phyloP scores from a whole-genome alignment of 2,888 invertebrate genomes.

The Phengaris alcon region DNA sequence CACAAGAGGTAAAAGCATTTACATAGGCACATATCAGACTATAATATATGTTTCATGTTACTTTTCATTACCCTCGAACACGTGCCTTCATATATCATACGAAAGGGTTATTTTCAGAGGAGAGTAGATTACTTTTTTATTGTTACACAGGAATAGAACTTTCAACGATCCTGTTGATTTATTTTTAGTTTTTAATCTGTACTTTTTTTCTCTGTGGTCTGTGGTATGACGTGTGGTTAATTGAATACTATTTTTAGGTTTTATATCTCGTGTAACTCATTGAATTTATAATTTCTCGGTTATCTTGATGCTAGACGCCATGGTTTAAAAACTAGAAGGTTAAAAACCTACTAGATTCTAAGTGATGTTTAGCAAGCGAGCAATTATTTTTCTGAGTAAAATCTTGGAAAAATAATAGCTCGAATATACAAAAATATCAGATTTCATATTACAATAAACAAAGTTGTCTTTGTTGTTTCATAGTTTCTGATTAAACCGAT shows the following conservation, averaged over 20 bases:
- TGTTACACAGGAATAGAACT: constrained; percentile 61
- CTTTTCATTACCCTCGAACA: constrained; percentile 59
- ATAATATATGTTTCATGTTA: constrained; percentile 56
- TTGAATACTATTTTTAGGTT: constrained; percentile 33
- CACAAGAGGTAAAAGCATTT: not conserved
- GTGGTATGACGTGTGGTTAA: constrained; percentile 42
- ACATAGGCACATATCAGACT: not conserved
- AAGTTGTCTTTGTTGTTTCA: not conserved
- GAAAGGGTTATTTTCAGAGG: constrained; percentile 67
- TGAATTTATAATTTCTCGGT: not conserved
- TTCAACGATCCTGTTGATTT: constrained; percentile 64
- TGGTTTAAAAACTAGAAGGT: not conserved
- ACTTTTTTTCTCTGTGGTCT: constrained; percentile 38
- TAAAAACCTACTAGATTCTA: not conserved
- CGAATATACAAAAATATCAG: no score
- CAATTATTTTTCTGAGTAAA: no score
- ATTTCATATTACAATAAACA: not conserved
- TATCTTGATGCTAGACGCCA: not conserved
- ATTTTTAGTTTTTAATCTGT: constrained; percentile 45
- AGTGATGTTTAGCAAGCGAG: no score
- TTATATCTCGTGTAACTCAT: constrained; percentile 3
- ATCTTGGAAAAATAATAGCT: no score
- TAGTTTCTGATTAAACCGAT: not conserved
- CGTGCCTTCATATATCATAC: constrained; percentile 64
- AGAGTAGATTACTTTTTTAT: constrained; percentile 63